These are phyloP conservation scores for Planococcus citri DNA, from an alignment of 1,140 invertebrate genomes.

Conservation along the genomic window DNA sequence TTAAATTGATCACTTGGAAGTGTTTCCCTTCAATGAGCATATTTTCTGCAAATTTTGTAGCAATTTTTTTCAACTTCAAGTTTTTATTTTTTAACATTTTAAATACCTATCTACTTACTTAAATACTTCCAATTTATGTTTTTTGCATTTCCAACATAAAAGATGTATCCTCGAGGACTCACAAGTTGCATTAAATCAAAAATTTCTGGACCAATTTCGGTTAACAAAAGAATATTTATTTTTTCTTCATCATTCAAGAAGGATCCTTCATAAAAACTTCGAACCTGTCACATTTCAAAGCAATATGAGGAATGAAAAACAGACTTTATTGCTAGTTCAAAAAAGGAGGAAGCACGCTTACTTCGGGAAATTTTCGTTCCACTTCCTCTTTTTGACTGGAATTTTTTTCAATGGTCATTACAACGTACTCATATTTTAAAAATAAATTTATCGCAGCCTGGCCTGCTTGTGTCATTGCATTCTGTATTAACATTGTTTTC, in stretches of 20 bases:
- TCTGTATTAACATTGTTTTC: neutral
- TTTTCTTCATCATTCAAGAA: neutral
- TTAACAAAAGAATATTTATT: neutral
- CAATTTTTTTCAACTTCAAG: no score
- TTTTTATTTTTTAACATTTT: no score
- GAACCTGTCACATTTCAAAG: neutral
- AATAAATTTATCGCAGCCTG: neutral
- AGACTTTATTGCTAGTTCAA: neutral
- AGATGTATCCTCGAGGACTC: neutral
- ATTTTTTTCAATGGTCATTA: neutral
- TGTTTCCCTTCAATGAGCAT: neutral
- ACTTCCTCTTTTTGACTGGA: neutral
- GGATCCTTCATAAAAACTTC: neutral
- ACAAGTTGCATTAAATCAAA: neutral
- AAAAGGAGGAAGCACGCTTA: neutral
- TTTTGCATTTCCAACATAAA: neutral
- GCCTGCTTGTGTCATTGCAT: neutral
- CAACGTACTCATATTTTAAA: neutral
- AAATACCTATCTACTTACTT: no score
- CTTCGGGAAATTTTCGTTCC: neutral
- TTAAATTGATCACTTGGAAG: neutral
- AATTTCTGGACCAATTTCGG: neutral
- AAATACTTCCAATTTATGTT: neutral
- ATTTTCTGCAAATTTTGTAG: neutral
- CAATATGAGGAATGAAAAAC: neutral